Conservation (phyloP, 2,113 vertebrate genomes). For the Apistogramma diplotaenia region DNA sequence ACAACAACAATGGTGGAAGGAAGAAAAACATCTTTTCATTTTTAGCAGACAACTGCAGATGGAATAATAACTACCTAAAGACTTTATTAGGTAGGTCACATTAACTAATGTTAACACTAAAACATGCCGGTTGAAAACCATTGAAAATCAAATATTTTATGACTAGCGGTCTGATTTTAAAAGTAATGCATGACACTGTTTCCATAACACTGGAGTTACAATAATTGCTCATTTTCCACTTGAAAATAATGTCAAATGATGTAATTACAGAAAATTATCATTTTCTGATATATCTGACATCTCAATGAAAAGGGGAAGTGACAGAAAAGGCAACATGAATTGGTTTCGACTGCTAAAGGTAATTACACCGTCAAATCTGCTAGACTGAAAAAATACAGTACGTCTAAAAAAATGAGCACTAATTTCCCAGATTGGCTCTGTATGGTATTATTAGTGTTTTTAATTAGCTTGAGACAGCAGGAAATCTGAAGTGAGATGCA, state of each 20-base stretch:
- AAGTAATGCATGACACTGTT: not conserved
- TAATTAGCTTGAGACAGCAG: accelerated
- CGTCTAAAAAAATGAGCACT: not conserved
- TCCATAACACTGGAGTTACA: not conserved
- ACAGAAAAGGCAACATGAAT: not conserved
- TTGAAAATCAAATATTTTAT: not conserved
- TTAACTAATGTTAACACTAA: not conserved
- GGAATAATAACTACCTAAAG: not conserved
- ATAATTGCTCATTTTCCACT: not conserved
- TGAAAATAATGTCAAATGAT: not conserved
- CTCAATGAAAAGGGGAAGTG: not conserved
- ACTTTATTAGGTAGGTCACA: not conserved
- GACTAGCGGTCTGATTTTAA: not conserved
- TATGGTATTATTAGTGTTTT: not conserved
- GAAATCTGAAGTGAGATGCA: not conserved
- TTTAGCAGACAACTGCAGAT: not conserved
- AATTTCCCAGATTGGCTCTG: not conserved
- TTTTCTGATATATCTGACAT: not conserved
- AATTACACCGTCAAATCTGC: not conserved
- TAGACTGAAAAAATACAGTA: not conserved
- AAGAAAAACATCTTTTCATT: not conserved
- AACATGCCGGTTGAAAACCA: not conserved
- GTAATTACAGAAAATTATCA: not conserved
- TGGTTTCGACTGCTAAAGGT: not conserved
- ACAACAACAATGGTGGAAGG: not conserved